phyloP scores from a whole-genome alignment of 2,888 invertebrate genomes.

The Cyaniris semiargus region DNA sequence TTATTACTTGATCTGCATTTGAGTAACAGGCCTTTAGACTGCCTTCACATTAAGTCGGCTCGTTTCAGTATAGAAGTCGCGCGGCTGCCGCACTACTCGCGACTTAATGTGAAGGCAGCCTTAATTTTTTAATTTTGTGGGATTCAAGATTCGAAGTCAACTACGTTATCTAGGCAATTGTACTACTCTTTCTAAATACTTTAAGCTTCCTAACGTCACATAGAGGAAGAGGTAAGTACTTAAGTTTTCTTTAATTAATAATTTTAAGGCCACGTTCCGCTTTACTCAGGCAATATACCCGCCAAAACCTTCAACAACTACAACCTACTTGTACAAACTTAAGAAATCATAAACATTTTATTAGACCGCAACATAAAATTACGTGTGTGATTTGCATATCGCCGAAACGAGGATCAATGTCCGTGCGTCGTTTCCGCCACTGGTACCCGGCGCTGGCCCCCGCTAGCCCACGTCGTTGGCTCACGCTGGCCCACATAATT shows the following conservation, averaged over 20 bases:
- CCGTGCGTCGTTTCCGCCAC: slow-evolving; percentile 9
- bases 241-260: no score
- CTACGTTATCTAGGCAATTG: neutral
- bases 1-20: neutral
- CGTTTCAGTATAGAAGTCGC: no score
- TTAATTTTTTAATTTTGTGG: neutral
- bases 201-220: neutral
- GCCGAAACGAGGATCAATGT: slow-evolving; percentile 8
- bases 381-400: slow-evolving; percentile 26
- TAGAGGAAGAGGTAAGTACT: neutral
- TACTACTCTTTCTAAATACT: neutral
- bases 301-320: neutral
- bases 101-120: no score
- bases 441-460: neutral
- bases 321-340: slow-evolving; percentile 3
- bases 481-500: slow-evolving; percentile 61
- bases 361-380: slow-evolving; percentile 2
- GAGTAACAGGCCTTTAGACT: neutral
- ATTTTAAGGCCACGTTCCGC: no score
- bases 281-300: neutral
- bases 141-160: neutral
- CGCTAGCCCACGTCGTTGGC: neutral
- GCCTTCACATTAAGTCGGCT: no score
- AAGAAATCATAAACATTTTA: slow-evolving; percentile 6
- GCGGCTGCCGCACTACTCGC: no score